phyloP scores from a whole-genome alignment of 2,113 vertebrate genomes.

The Typhlomys cinereus region DNA sequence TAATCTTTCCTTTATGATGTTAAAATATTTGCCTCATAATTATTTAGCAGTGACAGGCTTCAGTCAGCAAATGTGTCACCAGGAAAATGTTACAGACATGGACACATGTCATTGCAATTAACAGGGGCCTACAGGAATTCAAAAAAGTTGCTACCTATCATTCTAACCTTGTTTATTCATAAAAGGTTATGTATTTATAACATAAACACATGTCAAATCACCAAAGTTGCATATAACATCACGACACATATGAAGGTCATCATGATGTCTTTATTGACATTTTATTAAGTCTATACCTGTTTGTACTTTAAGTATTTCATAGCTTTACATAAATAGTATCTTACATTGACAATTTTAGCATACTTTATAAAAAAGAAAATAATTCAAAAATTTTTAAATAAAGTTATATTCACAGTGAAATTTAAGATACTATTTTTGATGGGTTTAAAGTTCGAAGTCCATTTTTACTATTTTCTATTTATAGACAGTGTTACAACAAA shows the following conservation, averaged over 20 bases:
- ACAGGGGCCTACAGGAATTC: background rate
- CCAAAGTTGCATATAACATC: background rate
- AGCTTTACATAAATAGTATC: background rate
- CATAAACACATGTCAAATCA: constrained; percentile 15
- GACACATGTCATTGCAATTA: constrained; percentile 12
- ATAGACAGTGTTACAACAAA: background rate
- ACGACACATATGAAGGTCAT: background rate
- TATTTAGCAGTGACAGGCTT: background rate
- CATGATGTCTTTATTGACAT: background rate
- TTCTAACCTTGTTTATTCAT: constrained; percentile 3
- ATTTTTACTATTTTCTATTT: background rate
- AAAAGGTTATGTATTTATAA: constrained; percentile 36
- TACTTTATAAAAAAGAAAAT: background rate
- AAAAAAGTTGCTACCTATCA: background rate
- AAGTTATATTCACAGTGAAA: background rate
- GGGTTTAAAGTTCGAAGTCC: background rate
- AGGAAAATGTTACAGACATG: background rate
- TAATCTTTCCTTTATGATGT: background rate
- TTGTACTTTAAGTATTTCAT: background rate
- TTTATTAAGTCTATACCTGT: background rate
- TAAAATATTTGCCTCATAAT: background rate
- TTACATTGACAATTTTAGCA: background rate
- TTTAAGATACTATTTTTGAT: background rate
- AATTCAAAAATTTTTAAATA: background rate
- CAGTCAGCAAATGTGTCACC: background rate